Evolutionary conservation across 2,113 vertebrate genomes (phyloP).

Genomic region (Hippolais icterina): DNA sequence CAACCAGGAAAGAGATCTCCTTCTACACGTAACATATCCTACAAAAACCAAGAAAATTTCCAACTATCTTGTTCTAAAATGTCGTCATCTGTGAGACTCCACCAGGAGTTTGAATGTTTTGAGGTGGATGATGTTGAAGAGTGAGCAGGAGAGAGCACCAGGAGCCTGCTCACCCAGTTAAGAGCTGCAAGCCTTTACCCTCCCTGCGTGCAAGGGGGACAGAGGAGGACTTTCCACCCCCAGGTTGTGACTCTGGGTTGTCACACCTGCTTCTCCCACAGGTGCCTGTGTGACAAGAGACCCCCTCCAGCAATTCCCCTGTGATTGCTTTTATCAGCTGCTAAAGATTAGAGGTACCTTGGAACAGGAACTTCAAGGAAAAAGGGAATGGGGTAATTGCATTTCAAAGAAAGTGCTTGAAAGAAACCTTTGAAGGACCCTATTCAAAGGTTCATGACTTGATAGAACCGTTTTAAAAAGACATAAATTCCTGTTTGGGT

Average conservation of each 20-base stretch:
- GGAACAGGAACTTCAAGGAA: conserved; percentile 54
- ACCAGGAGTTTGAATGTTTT: neutral
- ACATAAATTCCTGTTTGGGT: conserved; percentile 50
- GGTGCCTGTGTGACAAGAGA: neutral
- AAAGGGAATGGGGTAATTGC: conserved; percentile 37
- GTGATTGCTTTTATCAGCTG: conserved; percentile 18
- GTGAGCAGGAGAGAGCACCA: neutral
- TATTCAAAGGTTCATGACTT: conserved; percentile 46
- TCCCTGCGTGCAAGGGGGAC: neutral
- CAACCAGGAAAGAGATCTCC: neutral
- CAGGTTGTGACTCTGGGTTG: neutral
- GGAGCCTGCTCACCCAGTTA: neutral
- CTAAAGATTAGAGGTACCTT: conserved; percentile 32
- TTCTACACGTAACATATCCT: neutral
- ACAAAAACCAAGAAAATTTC: neutral
- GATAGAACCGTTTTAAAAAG: conserved; percentile 21
- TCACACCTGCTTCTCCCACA: conserved; percentile 54
- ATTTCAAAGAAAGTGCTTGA: conserved; percentile 60
- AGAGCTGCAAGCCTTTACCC: neutral
- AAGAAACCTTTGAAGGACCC: conserved; percentile 57
- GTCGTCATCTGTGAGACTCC: neutral
- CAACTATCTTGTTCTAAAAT: neutral
- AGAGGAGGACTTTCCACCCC: neutral
- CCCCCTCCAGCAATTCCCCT: conserved; percentile 23
- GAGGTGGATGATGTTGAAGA: fast-evolving